These are phyloP conservation scores for Sthenelais limicola DNA, from an alignment of 2,888 invertebrate genomes.

Conservation along the genomic window DNA sequence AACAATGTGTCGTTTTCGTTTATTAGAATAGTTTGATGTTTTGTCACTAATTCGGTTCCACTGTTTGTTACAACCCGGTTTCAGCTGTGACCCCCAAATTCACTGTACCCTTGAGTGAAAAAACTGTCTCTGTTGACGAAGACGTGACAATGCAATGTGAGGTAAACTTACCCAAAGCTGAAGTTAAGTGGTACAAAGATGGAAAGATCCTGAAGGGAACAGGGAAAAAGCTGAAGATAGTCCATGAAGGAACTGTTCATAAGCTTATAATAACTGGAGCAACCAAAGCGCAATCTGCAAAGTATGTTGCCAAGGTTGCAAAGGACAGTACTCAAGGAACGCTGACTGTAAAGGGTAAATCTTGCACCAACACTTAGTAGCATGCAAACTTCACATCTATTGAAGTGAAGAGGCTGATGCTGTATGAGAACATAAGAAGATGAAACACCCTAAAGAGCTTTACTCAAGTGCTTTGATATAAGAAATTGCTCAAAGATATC, in stretches of 20 bases:
- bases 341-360: slow-evolving; percentile 20
- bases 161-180: slow-evolving; percentile 95
- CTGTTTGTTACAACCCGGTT: no score
- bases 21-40: no score
- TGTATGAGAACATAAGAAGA: no score
- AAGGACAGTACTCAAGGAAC: slow-evolving; percentile 1
- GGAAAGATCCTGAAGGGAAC: slow-evolving; percentile 75
- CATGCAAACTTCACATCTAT: no score
- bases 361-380: no score
- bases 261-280: background rate
- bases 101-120: slow-evolving; percentile 80
- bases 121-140: slow-evolving; percentile 84
- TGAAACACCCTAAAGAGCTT: no score
- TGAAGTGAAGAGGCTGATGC: no score
- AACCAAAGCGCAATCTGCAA: slow-evolving; percentile 13
- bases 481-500: no score
- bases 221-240: slow-evolving; percentile 53
- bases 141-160: slow-evolving; percentile 81
- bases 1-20: no score
- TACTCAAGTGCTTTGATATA: no score
- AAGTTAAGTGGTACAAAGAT: slow-evolving; percentile 93
- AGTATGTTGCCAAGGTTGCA: background rate
- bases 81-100: slow-evolving; percentile 82
- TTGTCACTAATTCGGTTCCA: no score
- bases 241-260: slow-evolving; percentile 38